Evolutionary conservation across 2,113 vertebrate genomes (phyloP).

Genomic region (Sardina pilchardus): DNA sequence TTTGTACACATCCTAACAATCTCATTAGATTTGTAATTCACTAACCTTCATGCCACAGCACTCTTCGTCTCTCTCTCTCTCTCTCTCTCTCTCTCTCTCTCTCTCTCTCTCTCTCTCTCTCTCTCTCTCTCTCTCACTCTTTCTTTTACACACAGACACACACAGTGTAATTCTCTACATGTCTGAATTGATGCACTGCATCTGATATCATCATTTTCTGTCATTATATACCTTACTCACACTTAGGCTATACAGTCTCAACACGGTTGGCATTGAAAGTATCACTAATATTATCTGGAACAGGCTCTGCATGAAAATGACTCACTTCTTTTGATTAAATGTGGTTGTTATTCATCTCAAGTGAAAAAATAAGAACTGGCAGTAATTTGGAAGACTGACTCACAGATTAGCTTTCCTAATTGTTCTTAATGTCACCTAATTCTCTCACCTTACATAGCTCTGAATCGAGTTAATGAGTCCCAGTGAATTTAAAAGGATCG

Average conservation of each 20-base stretch:
- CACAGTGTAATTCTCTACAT: background rate
- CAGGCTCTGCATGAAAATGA: background rate
- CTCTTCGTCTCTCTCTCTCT: too few relatives aligned
- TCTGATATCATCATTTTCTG: background rate
- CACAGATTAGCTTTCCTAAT: background rate
- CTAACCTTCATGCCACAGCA: background rate
- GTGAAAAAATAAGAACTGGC: background rate
- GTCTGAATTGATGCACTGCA: background rate
- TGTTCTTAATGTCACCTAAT: background rate
- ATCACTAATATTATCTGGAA: background rate
- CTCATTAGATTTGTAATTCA: background rate
- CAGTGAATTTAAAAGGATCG: background rate
- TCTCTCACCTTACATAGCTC: background rate
- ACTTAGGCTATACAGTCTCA: background rate
- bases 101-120: too few relatives aligned
- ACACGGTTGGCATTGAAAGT: background rate
- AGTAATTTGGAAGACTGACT: background rate
- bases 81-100: too few relatives aligned
- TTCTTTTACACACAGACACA: background rate
- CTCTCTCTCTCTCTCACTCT: too few relatives aligned
- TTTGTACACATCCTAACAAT: background rate
- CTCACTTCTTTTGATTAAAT: background rate
- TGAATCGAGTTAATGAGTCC: background rate
- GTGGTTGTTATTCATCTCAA: constrained; percentile 1
- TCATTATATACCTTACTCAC: background rate